Base-by-base conservation (phyloP, 2,888 invertebrate genomes). In the Xylota sylvarum region DNA sequence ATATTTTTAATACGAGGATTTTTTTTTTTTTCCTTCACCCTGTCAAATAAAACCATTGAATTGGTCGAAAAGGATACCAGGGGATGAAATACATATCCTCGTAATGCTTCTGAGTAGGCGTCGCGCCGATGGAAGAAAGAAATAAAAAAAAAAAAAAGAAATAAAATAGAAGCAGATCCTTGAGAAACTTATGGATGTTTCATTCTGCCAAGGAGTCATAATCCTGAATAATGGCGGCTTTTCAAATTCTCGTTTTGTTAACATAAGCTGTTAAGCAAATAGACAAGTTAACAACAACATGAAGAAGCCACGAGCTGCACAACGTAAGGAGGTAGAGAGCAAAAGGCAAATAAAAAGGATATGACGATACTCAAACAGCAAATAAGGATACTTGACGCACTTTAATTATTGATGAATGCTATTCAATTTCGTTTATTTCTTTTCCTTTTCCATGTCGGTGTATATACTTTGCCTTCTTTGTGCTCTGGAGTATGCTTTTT, bases 241-340 rank as follows among this genome's bases (percentile, higher is more conserved):
- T 86, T 86, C 77, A 86, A 86, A 82, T 86, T 82, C 82, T 82
- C 86, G 82, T 86, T 82, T 81, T 86, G 86, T 86, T 82, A 86
- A 78, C 77, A 86, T 86, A 78, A 86, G 81, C 77, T 67, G 72
- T 86, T 86, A 81, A 81, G 81, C 81, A 86, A 86, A 86, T 86
- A 86, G 81, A 86, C 86, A 86, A 81, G 86, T 81, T 86, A 86
- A 86, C 86, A 86, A 86, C 80, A 85, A 76, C 85, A 58, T 77
- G 60, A 76, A 76, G 55, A 46, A 69, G 17, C 70, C 27, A 72
- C 19, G 37, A 32, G 46, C 58, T 27, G 40, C 35, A 30, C 30
- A 65, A 5, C 17, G 30, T 30, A 52, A 30, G 56, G 14, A 5
- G 52, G 52, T 52, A 17, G 35, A 60, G 10, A 50, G 5, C 32